A percentile compares a stretch with the other conserved stretches of the same genome.
Conservation (phyloP, 2,797 vertebrate genomes). For the Micromesistius poutassou region DNA sequence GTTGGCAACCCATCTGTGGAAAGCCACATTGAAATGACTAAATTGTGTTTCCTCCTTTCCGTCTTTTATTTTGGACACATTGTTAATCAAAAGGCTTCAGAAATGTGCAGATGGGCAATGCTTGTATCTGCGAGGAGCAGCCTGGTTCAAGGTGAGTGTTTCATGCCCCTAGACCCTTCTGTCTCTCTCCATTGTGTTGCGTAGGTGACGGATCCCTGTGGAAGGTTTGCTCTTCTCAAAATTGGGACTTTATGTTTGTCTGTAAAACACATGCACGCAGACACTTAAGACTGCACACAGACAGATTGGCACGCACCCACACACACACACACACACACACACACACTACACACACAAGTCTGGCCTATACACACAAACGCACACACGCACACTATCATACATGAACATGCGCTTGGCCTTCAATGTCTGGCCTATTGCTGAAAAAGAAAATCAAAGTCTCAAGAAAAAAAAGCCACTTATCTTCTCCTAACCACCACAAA, state of each 20-base stretch:
- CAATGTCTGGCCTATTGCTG: constrained; percentile 23
- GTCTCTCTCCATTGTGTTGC: constrained; percentile 68
- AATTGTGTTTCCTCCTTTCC: constrained; percentile 75
- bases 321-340: constrained; percentile 16
- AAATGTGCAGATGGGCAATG: constrained; percentile 84
- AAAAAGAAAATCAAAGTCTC: constrained; percentile 13
- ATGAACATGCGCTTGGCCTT: constrained; percentile 27
- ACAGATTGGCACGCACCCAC: not conserved
- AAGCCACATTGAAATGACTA: constrained; percentile 77
- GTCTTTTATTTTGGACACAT: constrained; percentile 78
- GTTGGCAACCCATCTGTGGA: constrained; percentile 79
- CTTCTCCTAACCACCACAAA: not conserved
- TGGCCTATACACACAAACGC: constrained; percentile 5
- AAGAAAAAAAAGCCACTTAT: constrained; percentile 15
- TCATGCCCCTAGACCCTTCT: constrained; percentile 71
- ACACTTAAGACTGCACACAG: constrained; percentile 10
- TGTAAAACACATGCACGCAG: constrained; percentile 11
- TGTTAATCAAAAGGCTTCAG: constrained; percentile 82
- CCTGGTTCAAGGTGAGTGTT: constrained; percentile 81
- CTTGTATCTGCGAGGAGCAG: constrained; percentile 75
- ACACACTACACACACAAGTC: not conserved
- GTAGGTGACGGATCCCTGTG: constrained; percentile 71
- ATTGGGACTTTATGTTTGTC: constrained; percentile 47
- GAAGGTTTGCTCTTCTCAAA: constrained; percentile 57
- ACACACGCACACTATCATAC: constrained; percentile 10